Evolutionary conservation across 2,113 vertebrate species (phyloP).

Genomic region (Zosterops pallidus): DNA sequence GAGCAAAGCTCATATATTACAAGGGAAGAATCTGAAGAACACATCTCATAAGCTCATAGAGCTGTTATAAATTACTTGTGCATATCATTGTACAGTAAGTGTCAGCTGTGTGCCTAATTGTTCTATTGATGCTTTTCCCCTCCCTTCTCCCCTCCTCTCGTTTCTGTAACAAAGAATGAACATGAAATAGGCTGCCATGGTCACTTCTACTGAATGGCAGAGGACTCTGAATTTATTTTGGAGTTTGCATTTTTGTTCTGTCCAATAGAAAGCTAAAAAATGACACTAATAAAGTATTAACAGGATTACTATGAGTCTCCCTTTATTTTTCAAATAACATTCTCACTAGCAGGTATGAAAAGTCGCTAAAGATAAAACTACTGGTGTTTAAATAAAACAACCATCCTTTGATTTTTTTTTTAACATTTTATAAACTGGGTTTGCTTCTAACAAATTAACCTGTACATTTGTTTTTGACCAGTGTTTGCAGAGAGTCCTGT

Average conservation of each 20-base stretch:
- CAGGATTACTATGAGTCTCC: constrained; percentile 70
- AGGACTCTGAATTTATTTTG: constrained; percentile 79
- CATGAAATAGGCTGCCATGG: constrained; percentile 81
- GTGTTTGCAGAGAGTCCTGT: background rate
- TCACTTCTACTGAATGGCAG: constrained; percentile 85
- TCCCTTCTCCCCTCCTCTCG: constrained; percentile 15
- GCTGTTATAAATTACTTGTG: constrained; percentile 86
- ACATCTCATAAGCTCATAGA: constrained; percentile 81
- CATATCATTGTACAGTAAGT: constrained; percentile 94
- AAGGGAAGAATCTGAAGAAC: constrained; percentile 77
- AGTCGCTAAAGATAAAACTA: background rate
- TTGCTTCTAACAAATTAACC: background rate
- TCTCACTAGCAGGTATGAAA: fast-evolving
- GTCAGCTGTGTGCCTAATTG: constrained; percentile 97
- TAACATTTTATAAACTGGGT: background rate
- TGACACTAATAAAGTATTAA: constrained; percentile 99
- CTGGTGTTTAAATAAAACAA: background rate
- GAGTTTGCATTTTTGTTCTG: constrained; percentile 89
- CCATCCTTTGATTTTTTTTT: background rate
- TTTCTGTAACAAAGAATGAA: constrained; percentile 74
- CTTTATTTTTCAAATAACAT: background rate
- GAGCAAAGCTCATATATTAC: constrained; percentile 72
- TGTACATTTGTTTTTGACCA: background rate
- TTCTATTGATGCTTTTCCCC: constrained; percentile 87
- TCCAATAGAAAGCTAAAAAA: constrained; percentile 85